Conservation (phyloP, 2,113 vertebrate species). For the Gopherus evgoodei region DNA sequence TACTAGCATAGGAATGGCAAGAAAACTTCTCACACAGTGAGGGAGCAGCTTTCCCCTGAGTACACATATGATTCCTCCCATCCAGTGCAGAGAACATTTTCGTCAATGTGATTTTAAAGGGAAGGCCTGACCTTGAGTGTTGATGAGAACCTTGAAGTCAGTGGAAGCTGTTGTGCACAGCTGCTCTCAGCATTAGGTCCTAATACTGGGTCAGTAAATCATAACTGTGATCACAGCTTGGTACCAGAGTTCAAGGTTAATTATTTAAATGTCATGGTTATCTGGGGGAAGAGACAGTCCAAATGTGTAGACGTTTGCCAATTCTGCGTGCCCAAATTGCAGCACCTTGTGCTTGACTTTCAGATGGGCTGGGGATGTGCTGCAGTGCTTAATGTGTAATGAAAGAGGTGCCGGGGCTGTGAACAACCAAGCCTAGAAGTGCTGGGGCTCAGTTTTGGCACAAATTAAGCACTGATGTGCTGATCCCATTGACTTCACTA, state of each 20-base stretch:
- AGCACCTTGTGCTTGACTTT: neutral
- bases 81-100: accelerated
- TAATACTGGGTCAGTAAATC: neutral
- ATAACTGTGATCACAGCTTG: neutral
- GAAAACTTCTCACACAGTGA: neutral
- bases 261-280: neutral
- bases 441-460: too few relatives aligned
- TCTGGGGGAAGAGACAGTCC: neutral
- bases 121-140: neutral
- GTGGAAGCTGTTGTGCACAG: neutral
- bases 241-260: neutral
- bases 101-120: neutral
- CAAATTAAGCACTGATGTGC: neutral
- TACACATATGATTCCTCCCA: accelerated
- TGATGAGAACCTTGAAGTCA: neutral
- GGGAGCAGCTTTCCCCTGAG: neutral
- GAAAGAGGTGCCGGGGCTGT: too few relatives aligned
- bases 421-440: too few relatives aligned
- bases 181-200: neutral
- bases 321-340: neutral
- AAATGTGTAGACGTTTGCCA: neutral
- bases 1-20: accelerated
- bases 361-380: neutral
- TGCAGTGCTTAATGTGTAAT: too few relatives aligned
- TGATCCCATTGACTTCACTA: neutral